Percentiles rank a stretch among this genome's conserved stretches.
phyloP scores from a whole-genome alignment of 23 tunicate species.

The Aplidium turbinatum region DNA sequence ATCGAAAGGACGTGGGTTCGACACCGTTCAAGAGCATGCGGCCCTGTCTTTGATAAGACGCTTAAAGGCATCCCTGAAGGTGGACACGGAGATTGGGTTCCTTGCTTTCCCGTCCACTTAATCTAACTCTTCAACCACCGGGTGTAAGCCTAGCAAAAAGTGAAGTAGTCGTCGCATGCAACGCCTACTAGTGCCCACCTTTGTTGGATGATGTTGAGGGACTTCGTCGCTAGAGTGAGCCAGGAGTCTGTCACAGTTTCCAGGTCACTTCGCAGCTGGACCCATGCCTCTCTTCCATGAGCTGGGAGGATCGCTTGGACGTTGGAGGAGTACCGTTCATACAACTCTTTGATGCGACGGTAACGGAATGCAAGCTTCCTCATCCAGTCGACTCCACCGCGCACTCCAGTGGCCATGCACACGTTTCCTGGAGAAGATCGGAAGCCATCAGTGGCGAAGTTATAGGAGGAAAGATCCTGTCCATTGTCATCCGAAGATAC shows the following conservation, averaged over 20 bases:
- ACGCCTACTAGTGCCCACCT: slow-evolving; percentile 46
- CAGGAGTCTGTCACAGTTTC: slow-evolving; percentile 84
- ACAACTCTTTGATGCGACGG: slow-evolving; percentile 91
- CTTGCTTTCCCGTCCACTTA: too few relatives aligned
- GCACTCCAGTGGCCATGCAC: slow-evolving; percentile 92
- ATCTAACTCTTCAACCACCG: too few relatives aligned
- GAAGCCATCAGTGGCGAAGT: slow-evolving; percentile 95
- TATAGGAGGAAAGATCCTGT: slow-evolving; percentile 89
- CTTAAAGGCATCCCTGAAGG: too few relatives aligned
- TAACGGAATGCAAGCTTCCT: slow-evolving; percentile 94
- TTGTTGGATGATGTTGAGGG: slow-evolving; percentile 76
- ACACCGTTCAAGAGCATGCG: too few relatives aligned
- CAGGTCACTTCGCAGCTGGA: slow-evolving; percentile 71
- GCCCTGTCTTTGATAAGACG: too few relatives aligned
- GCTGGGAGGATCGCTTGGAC: slow-evolving; percentile 75
- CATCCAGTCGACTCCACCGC: slow-evolving; percentile 99
- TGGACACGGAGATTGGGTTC: too few relatives aligned
- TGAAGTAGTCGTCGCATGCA: too few relatives aligned
- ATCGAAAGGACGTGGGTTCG: too few relatives aligned
- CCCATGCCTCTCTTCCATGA: slow-evolving; percentile 87
- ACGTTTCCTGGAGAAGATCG: slow-evolving; percentile 93
- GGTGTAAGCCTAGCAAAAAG: too few relatives aligned
- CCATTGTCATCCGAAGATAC: slow-evolving; percentile 98
- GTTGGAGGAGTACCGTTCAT: slow-evolving; percentile 79
- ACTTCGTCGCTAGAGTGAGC: slow-evolving; percentile 88